Evolutionary conservation across 2,888 invertebrate genomes (phyloP), one percentile per base, ranked within the genome.

Genomic region (Deilephila porcellus): DNA sequence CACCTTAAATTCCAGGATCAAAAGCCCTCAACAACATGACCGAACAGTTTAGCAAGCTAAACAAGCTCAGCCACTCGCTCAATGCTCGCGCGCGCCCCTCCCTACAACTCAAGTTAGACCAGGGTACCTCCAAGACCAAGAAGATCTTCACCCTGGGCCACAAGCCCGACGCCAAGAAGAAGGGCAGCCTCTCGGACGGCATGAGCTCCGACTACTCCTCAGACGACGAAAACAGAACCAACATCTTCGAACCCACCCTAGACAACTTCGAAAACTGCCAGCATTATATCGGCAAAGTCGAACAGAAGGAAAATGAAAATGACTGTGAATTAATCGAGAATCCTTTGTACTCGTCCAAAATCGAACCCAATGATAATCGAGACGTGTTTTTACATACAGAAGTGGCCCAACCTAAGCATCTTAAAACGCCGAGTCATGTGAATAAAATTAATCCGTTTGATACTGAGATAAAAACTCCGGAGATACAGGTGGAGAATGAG

Each of bases 21-120:
- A 98, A 98, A 93, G 98, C 98, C 70, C 92, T 98, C 74, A 97
- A 96, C 77, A 98, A 98, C 87, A 97, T 98, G 95, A 96, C 97
- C 0, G 98, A 98, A 79, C 98, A 98, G 86, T 97, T 98, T 90
- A 97, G 97, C 75, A 98, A 97, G 88, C 90, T 98, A 60, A 97
- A 97, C 86, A 97, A 97, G 82, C 92, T 97, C 59, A 95, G 97
- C 74, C 96, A 96, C 80, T 96, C 95, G 34, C 94, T 97, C 67
- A 96, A 96, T 82, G 94, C 96, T 0, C 89, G 96, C 90, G 82
- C 96, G 81, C 90, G 96, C 75, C 86, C 95, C 79, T 85, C 94
- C 85, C 90, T 94, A 1, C 94, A 94, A 79, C 90, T 95, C n/a
- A 93, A 92, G 77, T 91, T 93, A 79, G 95, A 93, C 82, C 92